phyloP scores from a whole-genome alignment of 2,888 invertebrate genomes.

The Piscicola geometra region DNA sequence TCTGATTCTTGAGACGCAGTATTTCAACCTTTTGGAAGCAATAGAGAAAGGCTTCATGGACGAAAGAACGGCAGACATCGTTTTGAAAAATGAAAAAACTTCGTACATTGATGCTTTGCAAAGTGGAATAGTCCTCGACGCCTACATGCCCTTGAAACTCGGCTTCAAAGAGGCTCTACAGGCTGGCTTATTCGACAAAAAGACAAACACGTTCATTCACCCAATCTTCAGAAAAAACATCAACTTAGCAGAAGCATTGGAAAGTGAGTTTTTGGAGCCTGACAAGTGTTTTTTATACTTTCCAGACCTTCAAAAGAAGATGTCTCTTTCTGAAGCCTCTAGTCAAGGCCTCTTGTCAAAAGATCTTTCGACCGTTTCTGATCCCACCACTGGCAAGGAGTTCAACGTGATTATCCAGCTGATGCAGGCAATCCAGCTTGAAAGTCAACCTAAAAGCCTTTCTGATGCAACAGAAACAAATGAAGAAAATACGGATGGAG shows the following conservation, averaged over 20 bases:
- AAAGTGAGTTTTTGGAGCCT: conserved; percentile 37
- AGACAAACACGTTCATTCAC: conserved; percentile 38
- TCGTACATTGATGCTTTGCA: conserved; percentile 53
- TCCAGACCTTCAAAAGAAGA: conserved; percentile 67
- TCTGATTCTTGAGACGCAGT: conserved; percentile 23
- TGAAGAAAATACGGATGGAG: neutral
- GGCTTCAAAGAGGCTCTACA: conserved; percentile 70
- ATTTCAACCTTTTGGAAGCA: conserved; percentile 45
- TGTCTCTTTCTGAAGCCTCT: conserved; percentile 39
- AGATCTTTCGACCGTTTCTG: neutral
- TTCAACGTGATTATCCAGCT: conserved; percentile 45
- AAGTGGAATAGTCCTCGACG: conserved; percentile 40
- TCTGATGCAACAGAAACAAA: neutral
- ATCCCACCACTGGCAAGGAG: conserved; percentile 22
- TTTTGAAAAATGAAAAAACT: conserved; percentile 68
- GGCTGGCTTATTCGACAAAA: conserved; percentile 64
- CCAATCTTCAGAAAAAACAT: conserved; percentile 43
- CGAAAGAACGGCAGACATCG: conserved; percentile 56
- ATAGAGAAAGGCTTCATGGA: conserved; percentile 37
- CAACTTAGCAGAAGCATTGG: conserved; percentile 48
- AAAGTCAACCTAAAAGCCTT: neutral
- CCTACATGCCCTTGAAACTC: conserved; percentile 36
- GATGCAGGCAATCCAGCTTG: conserved; percentile 39
- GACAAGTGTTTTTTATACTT: conserved; percentile 45
- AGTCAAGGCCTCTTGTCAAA: conserved; percentile 37